These are phyloP conservation scores for Magallana angulata DNA, from an alignment of 1,140 invertebrate species.

Conservation along the genomic window DNA sequence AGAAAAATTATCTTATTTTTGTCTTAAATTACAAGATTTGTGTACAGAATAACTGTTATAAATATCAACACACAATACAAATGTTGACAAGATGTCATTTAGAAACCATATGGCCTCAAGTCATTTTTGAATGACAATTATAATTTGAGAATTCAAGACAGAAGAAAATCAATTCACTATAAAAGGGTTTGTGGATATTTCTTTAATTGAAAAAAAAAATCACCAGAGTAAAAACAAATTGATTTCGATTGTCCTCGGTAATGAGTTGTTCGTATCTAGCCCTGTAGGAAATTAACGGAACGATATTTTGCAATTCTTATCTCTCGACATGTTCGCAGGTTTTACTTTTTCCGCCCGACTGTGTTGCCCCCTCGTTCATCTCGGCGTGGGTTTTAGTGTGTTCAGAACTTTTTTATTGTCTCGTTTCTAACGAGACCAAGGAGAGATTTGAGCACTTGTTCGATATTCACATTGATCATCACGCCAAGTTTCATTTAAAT, in stretches of 20 bases:
- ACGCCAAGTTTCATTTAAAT: slow-evolving; percentile 23
- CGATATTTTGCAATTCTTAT: slow-evolving; percentile 13
- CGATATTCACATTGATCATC: slow-evolving; percentile 20
- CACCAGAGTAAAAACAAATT: background rate
- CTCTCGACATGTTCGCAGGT: background rate
- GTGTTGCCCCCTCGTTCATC: background rate
- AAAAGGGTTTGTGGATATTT: background rate
- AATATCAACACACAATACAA: no score
- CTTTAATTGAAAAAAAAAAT: slow-evolving; percentile 2
- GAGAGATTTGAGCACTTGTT: background rate
- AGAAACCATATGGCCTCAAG: no score
- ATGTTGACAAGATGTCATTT: no score
- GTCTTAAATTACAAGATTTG: slow-evolving; percentile 3
- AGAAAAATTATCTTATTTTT: slow-evolving; percentile 3
- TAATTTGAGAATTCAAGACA: no score
- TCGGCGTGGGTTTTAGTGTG: background rate
- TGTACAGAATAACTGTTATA: no score
- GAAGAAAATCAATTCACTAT: no score
- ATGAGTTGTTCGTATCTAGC: background rate
- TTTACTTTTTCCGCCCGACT: background rate
- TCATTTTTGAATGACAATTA: no score
- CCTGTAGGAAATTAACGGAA: slow-evolving; percentile 18
- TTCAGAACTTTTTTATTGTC: background rate
- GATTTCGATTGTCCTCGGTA: slow-evolving; percentile 7
- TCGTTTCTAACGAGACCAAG: slow-evolving; percentile 4